phyloP scores from a whole-genome alignment of 2,797 vertebrate species.

The Morus bassanus region DNA sequence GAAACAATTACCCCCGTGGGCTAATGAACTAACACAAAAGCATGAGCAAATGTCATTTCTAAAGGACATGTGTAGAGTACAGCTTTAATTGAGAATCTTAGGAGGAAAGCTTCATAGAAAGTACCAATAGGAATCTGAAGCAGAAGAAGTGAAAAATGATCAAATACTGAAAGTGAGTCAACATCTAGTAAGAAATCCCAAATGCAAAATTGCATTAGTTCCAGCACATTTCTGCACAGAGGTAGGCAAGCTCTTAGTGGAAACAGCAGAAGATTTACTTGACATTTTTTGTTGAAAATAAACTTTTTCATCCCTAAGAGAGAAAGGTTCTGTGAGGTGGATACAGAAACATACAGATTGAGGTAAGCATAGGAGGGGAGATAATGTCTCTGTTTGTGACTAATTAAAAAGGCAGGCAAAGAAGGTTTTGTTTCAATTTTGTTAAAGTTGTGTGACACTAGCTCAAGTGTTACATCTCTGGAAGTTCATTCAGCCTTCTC shows the following conservation, averaged over 20 bases:
- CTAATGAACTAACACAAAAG: background rate
- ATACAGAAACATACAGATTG: background rate
- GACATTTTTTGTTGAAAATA: background rate
- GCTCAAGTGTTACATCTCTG: rapidly evolving
- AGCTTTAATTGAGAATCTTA: background rate
- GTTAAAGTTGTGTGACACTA: background rate
- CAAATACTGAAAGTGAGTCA: background rate
- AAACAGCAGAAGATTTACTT: background rate
- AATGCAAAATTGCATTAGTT: conserved; percentile 1
- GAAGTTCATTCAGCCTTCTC: background rate
- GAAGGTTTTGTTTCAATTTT: background rate
- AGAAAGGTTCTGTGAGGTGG: background rate
- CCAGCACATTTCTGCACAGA: conserved; percentile 26
- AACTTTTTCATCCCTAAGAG: background rate
- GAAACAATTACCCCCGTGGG: background rate
- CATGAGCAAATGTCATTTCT: background rate
- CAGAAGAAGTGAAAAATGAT: background rate
- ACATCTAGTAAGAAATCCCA: background rate
- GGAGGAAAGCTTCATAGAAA: background rate
- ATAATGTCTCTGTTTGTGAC: background rate
- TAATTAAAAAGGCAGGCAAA: background rate
- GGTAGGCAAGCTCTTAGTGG: background rate
- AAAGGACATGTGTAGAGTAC: background rate
- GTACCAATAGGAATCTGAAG: background rate
- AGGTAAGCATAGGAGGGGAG: background rate